phyloP scores from a whole-genome alignment of 1,140 invertebrate genomes.

The Oedothorax gibbosus region DNA sequence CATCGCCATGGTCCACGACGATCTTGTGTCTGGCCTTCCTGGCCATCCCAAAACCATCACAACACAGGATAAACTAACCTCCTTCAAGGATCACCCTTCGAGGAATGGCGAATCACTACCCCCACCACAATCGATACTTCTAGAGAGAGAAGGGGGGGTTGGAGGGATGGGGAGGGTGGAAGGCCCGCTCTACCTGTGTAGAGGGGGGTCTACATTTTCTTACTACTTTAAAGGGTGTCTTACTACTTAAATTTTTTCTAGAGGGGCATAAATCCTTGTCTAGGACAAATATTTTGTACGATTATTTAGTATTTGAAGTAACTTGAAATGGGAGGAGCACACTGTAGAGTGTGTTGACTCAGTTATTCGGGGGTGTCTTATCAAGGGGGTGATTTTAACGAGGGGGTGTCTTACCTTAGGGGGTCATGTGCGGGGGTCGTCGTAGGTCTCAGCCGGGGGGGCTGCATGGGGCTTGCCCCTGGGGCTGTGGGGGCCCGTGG shows the following conservation, averaged over 20 bases:
- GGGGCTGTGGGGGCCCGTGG: slow-evolving; percentile 21
- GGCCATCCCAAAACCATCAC: slow-evolving; percentile 26
- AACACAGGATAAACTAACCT: background rate
- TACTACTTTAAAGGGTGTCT: no score
- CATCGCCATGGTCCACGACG: background rate
- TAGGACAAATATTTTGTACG: no score
- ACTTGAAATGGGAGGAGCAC: no score
- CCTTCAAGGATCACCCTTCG: no score
- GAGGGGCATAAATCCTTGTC: no score
- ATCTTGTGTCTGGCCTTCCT: slow-evolving; percentile 8
- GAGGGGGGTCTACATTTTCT: no score
- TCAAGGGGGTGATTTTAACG: no score
- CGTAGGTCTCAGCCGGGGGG: slow-evolving; percentile 32
- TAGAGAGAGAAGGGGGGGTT: no score
- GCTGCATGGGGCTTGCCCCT: slow-evolving; percentile 39
- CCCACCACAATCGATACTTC: background rate
- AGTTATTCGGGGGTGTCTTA: slow-evolving; percentile 8
- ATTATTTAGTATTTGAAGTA: no score
- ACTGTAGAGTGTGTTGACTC: background rate
- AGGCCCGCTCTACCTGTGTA: no score
- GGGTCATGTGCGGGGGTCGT: slow-evolving; percentile 38
- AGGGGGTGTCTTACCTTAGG: background rate
- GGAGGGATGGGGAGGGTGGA: no score
- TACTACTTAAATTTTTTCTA: no score
- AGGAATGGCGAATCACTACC: background rate